phyloP scores from a whole-genome alignment of 2,888 invertebrate genomes.

The Lasius fuliginosus region DNA sequence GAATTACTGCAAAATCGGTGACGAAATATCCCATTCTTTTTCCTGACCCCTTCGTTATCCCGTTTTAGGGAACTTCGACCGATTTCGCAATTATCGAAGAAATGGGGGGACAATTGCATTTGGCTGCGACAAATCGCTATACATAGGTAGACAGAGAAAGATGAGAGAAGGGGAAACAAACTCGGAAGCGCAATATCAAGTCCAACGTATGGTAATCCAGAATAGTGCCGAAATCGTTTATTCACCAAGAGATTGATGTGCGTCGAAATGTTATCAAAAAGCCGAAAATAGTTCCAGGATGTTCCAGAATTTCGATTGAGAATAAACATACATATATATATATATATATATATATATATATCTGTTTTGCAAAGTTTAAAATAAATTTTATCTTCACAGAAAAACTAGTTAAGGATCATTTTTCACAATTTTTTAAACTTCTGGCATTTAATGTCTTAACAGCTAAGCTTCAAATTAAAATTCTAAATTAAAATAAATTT shows the following conservation, averaged over 20 bases:
- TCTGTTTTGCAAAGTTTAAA: constrained; percentile 5
- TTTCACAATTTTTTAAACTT: constrained; percentile 11
- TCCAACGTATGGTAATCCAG: constrained; percentile 61
- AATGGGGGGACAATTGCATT: constrained; percentile 77
- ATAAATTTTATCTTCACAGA: constrained; percentile 4
- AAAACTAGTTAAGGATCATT: constrained; percentile 4
- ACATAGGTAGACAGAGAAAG: constrained; percentile 63
- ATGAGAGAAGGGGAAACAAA: constrained; percentile 65
- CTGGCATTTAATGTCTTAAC: neutral
- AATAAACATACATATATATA: too few relatives aligned
- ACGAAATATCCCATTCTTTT: constrained; percentile 42
- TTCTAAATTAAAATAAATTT: neutral
- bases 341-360: neutral
- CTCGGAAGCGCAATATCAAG: constrained; percentile 75
- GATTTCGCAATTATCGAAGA: constrained; percentile 78
- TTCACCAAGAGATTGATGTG: constrained; percentile 36
- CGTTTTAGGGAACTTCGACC: constrained; percentile 64
- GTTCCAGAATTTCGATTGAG: neutral
- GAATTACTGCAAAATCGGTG: constrained; percentile 26
- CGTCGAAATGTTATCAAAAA: constrained; percentile 37
- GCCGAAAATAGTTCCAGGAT: constrained; percentile 7
- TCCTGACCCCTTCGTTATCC: neutral
- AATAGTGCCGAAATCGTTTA: constrained; percentile 32
- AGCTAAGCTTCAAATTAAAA: neutral
- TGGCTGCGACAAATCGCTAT: constrained; percentile 75